Conservation (phyloP, 1,140 invertebrate genomes). For the Apis laboriosa region DNA sequence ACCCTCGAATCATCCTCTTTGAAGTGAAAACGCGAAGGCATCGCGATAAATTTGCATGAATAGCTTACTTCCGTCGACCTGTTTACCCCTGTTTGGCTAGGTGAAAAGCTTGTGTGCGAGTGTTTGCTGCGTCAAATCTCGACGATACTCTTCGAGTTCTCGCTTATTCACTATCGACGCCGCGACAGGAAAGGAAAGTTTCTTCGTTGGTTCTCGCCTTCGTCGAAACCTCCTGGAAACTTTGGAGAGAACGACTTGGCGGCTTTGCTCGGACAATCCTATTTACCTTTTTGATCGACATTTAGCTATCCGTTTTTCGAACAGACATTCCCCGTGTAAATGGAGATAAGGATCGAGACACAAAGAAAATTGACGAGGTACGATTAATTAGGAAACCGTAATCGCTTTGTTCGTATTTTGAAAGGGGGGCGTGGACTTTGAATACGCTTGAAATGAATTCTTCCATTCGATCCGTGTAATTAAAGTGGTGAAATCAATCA, state of each 20-base stretch:
- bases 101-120: constrained; percentile 20
- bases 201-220: constrained; percentile 1
- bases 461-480: not conserved
- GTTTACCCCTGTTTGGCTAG: constrained; percentile 28
- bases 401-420: not conserved
- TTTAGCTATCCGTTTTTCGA: not conserved
- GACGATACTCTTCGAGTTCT: constrained; percentile 4
- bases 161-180: constrained; percentile 26
- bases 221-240: not conserved
- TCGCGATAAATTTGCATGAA: constrained; percentile 69
- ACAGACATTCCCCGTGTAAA: too few species aligned
- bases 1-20: constrained; percentile 50
- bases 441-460: not conserved
- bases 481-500: constrained; percentile 8
- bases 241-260: not conserved
- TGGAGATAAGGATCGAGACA: not conserved
- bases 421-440: not conserved
- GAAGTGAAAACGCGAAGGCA: constrained; percentile 33
- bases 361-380: too few species aligned
- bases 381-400: constrained; percentile 1
- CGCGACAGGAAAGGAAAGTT: not conserved
- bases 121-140: constrained; percentile 37
- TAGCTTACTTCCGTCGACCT: constrained; percentile 63
- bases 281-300: not conserved
- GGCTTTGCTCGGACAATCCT: not conserved